Evolutionary conservation across 2,113 vertebrate species (phyloP), one percentile per base, ranked within the genome.

Genomic region (Tragulus kanchil): DNA sequence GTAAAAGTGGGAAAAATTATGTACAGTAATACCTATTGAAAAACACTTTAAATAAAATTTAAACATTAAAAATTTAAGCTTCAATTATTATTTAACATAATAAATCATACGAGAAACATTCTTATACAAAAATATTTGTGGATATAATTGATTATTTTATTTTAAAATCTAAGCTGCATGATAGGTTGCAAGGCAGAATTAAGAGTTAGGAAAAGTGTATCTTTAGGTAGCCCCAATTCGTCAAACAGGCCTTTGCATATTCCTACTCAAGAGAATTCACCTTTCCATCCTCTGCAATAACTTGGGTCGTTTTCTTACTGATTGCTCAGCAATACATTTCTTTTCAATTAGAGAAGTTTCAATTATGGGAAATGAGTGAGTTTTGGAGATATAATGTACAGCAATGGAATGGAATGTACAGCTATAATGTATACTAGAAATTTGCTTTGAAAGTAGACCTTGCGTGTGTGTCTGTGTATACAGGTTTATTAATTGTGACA

Each of bases 61-160:
- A 31, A 92, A 85, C 75, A 45, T 15, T 92, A 54, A 52, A 65
- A 90, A 52, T 25, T 28, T 65, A 54, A 79, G 17, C 78, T 77
- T 93, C 50, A 64, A 48, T 56, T 73, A 62, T 82, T 92, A n/a
- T n/a, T n/a, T 48, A 81, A 87, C 16, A 36, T 71, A 95, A 59
- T 67, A 90, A 56, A 79, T 73, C 15, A 92, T 58, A 81, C 71
- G 54, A 50, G 25, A 21, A 64, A 64, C 15, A 56, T 73, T 75
- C 21, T 75, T 65, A 83, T 3, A 75, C 73, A 58, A 65, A 42
- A 82, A 92, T 71, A 78, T 25, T 11, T 92, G 42, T 88, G 42
- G 2, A 77, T 65, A 77, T 89, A 8, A 83, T 64, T 42, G 58
- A 45, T 86, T 48, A 83, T 77, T 62, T 82, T 89, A 75, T 64